These are phyloP conservation scores for Beris morrisii DNA, from an alignment of 2,888 invertebrate species.

Conservation along the genomic window DNA sequence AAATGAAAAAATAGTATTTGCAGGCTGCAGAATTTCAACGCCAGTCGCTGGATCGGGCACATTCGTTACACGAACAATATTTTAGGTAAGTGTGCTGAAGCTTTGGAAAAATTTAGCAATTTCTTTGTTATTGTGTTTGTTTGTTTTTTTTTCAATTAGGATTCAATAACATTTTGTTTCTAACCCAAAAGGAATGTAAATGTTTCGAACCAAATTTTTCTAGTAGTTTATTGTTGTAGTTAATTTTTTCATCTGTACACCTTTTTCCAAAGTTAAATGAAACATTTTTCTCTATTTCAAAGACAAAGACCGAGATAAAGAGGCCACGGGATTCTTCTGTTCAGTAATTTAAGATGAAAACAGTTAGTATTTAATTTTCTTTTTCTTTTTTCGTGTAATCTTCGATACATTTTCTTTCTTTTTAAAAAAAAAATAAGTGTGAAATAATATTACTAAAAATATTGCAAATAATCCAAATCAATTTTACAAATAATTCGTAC, in stretches of 20 bases:
- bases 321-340: slow-evolving; percentile 32
- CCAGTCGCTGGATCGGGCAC: slow-evolving; percentile 50
- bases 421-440: too few species aligned
- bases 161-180: slow-evolving; percentile 5
- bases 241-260: slow-evolving; percentile 1
- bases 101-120: not conserved
- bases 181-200: slow-evolving; percentile 33
- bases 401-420: too few species aligned
- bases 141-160: not conserved
- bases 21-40: slow-evolving; percentile 58
- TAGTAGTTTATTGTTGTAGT: not conserved
- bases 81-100: slow-evolving; percentile 51
- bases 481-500: too few species aligned
- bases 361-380: slow-evolving; percentile 31
- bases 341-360: slow-evolving; percentile 27
- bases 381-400: slow-evolving; percentile 7
- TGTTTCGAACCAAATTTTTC: slow-evolving; percentile 35
- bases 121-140: not conserved
- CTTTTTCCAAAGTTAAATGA: slow-evolving; percentile 3
- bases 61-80: slow-evolving; percentile 54
- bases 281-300: slow-evolving; percentile 35
- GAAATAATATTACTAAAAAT: too few species aligned
- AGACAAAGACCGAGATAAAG: slow-evolving; percentile 40
- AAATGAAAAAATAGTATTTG: slow-evolving; percentile 55
- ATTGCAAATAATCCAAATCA: too few species aligned